A percentile compares a stretch with the other conserved stretches of the same genome.
Evolutionary conservation across 2,888 invertebrate species (phyloP).

Genomic region (Lasius platythorax): DNA sequence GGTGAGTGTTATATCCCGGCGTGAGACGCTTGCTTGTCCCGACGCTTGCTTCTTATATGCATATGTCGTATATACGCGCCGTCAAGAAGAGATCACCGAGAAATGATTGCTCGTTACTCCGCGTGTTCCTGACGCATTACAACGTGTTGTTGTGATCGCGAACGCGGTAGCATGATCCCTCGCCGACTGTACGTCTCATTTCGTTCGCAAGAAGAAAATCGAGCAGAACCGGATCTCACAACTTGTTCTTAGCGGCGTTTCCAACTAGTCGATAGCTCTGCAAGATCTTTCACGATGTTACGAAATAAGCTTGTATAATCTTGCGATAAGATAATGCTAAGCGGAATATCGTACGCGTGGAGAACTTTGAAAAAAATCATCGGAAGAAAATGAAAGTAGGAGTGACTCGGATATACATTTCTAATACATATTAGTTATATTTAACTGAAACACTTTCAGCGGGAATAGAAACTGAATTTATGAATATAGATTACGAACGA

Average conservation of each 20-base stretch:
- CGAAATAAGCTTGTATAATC: conserved; percentile 2
- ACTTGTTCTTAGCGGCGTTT: conserved; percentile 17
- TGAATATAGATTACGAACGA: not conserved
- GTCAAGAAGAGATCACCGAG: conserved; percentile 35
- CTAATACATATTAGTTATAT: not conserved
- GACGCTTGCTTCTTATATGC: conserved; percentile 32
- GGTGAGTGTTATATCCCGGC: conserved; percentile 76
- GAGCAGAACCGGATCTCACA: conserved; percentile 41
- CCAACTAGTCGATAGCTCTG: conserved; percentile 25
- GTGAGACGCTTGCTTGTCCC: conserved; percentile 21
- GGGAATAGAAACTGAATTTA: not conserved
- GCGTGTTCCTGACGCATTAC: conserved; percentile 38
- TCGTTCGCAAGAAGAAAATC: conserved; percentile 28
- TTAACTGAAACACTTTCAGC: not conserved
- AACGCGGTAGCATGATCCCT: conserved; percentile 36
- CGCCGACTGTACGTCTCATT: conserved; percentile 28
- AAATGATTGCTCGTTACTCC: conserved; percentile 46
- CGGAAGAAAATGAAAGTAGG: not conserved
- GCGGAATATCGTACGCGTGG: not conserved
- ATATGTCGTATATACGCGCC: conserved; percentile 15
- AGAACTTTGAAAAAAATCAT: not conserved
- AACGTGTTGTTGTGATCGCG: conserved; percentile 38
- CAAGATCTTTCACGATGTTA: conserved; percentile 15
- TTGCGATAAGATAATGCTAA: conserved; percentile 1
- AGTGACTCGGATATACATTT: not conserved